phyloP scores from a whole-genome alignment of 2,888 invertebrate species.

The Aleiodes testaceus region DNA sequence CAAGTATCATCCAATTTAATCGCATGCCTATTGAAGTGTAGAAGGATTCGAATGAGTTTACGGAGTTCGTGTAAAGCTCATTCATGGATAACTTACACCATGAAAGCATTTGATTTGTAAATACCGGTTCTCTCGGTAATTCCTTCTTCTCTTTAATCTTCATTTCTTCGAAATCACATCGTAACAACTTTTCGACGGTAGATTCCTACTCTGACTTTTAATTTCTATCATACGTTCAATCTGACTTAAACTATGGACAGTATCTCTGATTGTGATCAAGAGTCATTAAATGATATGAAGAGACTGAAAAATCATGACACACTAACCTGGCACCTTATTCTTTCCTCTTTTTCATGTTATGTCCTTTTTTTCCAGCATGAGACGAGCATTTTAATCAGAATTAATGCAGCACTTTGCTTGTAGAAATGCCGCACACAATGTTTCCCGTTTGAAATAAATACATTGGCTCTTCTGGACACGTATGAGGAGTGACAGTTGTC shows the following conservation, averaged over 20 bases:
- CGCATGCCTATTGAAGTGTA: background rate
- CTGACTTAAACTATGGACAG: background rate
- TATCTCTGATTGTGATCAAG: slow-evolving; percentile 18
- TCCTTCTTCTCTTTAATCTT: background rate
- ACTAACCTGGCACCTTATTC: slow-evolving; percentile 58
- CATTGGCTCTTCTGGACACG: slow-evolving; percentile 16
- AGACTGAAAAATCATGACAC: slow-evolving; percentile 58
- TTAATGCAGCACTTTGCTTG: background rate
- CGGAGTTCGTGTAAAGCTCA: background rate
- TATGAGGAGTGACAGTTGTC: slow-evolving; percentile 44
- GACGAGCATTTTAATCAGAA: slow-evolving; percentile 55
- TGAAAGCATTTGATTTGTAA: slow-evolving; percentile 8
- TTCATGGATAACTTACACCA: slow-evolving; percentile 2
- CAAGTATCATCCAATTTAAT: too few species aligned
- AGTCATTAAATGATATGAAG: background rate
- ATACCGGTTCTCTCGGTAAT: background rate
- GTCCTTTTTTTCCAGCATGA: slow-evolving; percentile 39
- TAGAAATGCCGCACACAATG: background rate
- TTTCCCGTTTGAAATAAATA: slow-evolving; percentile 9
- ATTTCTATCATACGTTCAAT: too few species aligned
- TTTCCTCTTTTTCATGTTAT: background rate
- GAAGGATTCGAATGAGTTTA: background rate
- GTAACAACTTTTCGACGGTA: slow-evolving; percentile 1
- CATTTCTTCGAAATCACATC: background rate
- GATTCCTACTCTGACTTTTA: too few species aligned